Evolutionary conservation across 2,113 vertebrate species (phyloP).

Genomic region (Cnemophilus loriae): DNA sequence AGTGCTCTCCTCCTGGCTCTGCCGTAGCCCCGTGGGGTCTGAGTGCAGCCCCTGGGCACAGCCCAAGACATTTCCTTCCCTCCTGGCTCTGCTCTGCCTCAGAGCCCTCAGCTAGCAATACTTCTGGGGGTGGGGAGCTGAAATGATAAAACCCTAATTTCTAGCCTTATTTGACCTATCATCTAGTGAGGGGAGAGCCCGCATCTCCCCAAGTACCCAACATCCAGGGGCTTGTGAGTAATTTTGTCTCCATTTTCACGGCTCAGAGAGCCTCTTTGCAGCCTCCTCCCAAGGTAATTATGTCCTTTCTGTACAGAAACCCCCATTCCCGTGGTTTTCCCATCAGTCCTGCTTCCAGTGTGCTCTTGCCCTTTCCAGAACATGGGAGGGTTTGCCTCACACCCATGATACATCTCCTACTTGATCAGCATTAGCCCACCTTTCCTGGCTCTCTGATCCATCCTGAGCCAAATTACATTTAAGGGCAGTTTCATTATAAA

Average conservation of each 20-base stretch:
- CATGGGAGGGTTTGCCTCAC: not conserved
- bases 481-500: not conserved
- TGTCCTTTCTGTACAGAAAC: not conserved
- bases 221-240: not conserved
- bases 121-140: not conserved
- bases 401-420: not conserved
- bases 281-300: not conserved
- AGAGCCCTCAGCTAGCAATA: not conserved
- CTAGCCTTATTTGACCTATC: not conserved
- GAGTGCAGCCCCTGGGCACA: not conserved
- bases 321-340: not conserved
- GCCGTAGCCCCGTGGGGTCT: not conserved
- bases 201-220: not conserved
- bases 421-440: not conserved
- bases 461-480: not conserved
- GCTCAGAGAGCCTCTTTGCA: not conserved
- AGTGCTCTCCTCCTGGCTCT: not conserved
- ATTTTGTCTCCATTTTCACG: not conserved
- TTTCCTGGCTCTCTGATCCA: not conserved
- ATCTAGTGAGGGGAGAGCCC: not conserved
- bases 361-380: not conserved
- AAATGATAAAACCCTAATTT: not conserved
- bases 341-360: not conserved
- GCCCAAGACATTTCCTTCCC: constrained; percentile 29
- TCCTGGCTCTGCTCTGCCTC: not conserved